Base-by-base conservation (phyloP, 1,140 invertebrate species). In the Onthophagus taurus region DNA sequence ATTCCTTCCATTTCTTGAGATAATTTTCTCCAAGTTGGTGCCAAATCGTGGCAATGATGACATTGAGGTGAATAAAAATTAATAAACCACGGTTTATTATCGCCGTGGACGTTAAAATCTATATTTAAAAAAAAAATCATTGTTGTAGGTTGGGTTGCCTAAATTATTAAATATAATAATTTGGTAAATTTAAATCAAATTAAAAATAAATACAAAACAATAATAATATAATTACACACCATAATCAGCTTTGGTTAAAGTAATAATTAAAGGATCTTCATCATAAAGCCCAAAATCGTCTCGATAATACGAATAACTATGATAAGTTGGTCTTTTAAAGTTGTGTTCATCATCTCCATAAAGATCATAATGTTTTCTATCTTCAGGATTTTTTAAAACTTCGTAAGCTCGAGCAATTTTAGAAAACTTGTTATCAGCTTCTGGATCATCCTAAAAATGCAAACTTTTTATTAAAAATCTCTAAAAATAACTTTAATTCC, bases 211-310 rank as follows among this genome's bases (percentile, higher is more conserved):
- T 14, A 12, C 19, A 16, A 2, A 30, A 16, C 8, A 17, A n/a
- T 5, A 3, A 16, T 29, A 9, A 29, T 29, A 26, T 20, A 20
- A 7, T 44, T 34, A 72, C 74, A 76, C 68, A 88, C 85, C 78
- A 74, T 86, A 92, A 64, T 83, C 85, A 43, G 72, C 65, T 51
- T 66, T 72, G 50, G 73, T 78, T 0, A 92, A 64, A 4, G 85
- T 89, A 9, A 86, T 75, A 45, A 93, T 83, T 64, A 86, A 74
- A 38, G 75, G 76, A 67, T 91, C 86, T 65, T 90, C 81, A 61
- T 90, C 85, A 69, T 91, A 93, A 46, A 92, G 76, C 31, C 85
- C 88, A 77, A 91, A 90, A 57, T 85, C 81, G 58, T 88, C 79
- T 42, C 81, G 71, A 59, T 90, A 89, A 59, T 88, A 89, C 50